These are phyloP conservation scores for Neomorphus geoffroyi DNA, from an alignment of 2,797 vertebrate species.

Conservation along the genomic window DNA sequence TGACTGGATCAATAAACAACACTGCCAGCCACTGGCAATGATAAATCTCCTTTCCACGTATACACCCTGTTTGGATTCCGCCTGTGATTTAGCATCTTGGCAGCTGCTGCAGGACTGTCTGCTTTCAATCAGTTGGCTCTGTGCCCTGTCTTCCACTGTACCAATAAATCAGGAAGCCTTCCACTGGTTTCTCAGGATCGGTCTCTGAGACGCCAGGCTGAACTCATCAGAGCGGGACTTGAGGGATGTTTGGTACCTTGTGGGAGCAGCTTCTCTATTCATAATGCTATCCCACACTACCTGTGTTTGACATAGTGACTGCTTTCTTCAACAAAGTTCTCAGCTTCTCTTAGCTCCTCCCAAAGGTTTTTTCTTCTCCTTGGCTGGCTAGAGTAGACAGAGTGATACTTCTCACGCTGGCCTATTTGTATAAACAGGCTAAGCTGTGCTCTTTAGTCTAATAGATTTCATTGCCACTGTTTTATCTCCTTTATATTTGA, in stretches of 20 bases:
- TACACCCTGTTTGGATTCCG: background rate
- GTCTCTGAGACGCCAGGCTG: background rate
- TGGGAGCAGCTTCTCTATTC: background rate
- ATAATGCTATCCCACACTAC: background rate
- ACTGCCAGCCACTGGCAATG: background rate
- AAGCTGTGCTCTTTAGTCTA: background rate
- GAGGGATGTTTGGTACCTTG: background rate
- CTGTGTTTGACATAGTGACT: background rate
- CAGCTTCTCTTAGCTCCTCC: background rate
- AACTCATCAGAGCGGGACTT: background rate
- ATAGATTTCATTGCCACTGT: background rate
- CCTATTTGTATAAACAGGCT: background rate
- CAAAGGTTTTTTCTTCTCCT: background rate
- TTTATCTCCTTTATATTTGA: background rate
- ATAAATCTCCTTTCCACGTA: background rate
- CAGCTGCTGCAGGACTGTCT: background rate
- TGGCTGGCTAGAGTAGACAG: background rate
- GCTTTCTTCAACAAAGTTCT: background rate
- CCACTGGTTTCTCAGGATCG: background rate
- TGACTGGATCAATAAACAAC: background rate
- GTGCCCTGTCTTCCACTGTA: background rate
- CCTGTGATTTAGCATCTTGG: background rate
- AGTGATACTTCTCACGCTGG: background rate
- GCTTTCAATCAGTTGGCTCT: background rate
- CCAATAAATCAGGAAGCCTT: background rate